phyloP scores from a whole-genome alignment of 2,888 invertebrate genomes.

The Drosophila falleni region DNA sequence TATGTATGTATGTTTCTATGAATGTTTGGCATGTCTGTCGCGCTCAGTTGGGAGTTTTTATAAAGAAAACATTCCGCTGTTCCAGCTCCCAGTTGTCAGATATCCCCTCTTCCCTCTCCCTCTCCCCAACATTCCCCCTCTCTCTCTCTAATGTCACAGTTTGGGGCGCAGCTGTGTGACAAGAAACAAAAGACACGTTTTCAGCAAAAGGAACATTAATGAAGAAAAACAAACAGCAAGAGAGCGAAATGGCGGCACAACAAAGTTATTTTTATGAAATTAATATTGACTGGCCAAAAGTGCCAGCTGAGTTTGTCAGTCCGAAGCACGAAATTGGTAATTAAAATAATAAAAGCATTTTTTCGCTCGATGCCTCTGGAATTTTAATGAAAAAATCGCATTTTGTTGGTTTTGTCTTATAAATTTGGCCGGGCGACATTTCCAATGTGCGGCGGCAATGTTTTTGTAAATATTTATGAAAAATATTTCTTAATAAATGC shows the following conservation, averaged over 20 bases:
- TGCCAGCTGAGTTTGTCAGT: conserved; percentile 65
- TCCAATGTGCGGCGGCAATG: conserved; percentile 54
- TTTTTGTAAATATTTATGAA: conserved; percentile 74
- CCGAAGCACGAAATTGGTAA: conserved; percentile 75
- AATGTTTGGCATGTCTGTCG: conserved; percentile 67
- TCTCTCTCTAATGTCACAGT: background rate
- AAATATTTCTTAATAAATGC: conserved; percentile 59
- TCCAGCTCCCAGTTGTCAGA: conserved; percentile 36
- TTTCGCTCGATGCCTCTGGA: conserved; percentile 60
- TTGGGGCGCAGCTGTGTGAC: conserved; percentile 49
- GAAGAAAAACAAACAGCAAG: conserved; percentile 53
- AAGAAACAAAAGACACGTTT: conserved; percentile 77
- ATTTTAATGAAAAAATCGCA: conserved; percentile 78
- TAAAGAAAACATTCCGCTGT: conserved; percentile 54
- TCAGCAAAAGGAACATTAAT: conserved; percentile 59
- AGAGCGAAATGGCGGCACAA: conserved; percentile 44
- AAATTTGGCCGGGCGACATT: conserved; percentile 66
- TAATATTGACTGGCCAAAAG: conserved; percentile 72
- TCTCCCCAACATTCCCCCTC: background rate
- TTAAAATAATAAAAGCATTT: conserved; percentile 82
- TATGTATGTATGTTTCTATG: conserved; percentile 22
- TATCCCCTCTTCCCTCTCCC: background rate
- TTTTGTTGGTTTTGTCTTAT: conserved; percentile 40
- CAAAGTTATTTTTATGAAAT: conserved; percentile 77
- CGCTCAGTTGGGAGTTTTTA: conserved; percentile 63